Evolutionary conservation across 2,113 vertebrate genomes (phyloP), one percentile per base, ranked within the genome.

Genomic region (Hyla sarda): DNA sequence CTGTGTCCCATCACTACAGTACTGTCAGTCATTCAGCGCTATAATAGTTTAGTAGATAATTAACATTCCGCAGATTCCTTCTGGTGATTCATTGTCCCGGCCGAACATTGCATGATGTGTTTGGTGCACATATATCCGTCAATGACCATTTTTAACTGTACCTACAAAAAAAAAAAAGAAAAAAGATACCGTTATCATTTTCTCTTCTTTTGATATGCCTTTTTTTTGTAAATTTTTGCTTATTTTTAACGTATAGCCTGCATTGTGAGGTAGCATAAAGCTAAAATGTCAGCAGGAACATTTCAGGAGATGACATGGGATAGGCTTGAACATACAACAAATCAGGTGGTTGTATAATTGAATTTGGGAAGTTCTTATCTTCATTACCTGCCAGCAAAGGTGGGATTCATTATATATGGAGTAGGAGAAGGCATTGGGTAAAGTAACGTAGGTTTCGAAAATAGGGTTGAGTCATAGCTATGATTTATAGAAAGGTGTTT

Each of bases 1-100:
- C 34, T 60, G 11, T 17, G 72, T 9, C 54, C 54, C 30, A 80
- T 80, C 56, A 80, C 16, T 58, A 80, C 77, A 41, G 54, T 60
- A 80, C 77, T 25, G 32, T 60, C 54, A 19, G 56, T 80, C 77
- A 60, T 80, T 80, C 54, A 60, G 77, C 37, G 23, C 32, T n/a
- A 45, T 80, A 60, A 10, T 37, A 30, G 54, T 80, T 80, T n/a
- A 25, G 21, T 41, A 80, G 52, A 60, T 60, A 32, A 80, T 60
- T 80, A 60, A 80, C 77, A 80, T 80, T 80, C 77, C 77, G 2
- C 17, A 62, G 19, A 80, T 80, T 60, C 77, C 77, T 25, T 19
- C 77, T 62, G 54, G 1, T 41, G 77, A 80, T 80, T 56, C 56
- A 80, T 54, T 77, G 30, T 54, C 75, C 50, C 75, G 21, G 34